Percentiles rank a stretch among this genome's conserved stretches.
phyloP scores from a whole-genome alignment of 2,113 vertebrate genomes.

The Columba janthina region DNA sequence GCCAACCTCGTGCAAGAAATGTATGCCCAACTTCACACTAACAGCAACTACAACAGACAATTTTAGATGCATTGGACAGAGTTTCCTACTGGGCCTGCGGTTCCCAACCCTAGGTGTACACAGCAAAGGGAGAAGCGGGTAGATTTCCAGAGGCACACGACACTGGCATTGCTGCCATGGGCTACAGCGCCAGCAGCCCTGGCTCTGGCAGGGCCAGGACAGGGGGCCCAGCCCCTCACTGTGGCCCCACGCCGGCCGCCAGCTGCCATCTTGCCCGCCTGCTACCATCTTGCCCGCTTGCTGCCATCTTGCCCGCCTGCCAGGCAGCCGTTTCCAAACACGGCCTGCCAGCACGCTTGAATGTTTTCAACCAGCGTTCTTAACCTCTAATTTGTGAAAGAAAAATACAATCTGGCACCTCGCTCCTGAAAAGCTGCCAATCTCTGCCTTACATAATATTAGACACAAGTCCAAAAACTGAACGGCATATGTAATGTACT shows the following conservation, averaged over 20 bases:
- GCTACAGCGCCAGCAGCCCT: accelerated
- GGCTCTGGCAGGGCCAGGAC: neutral
- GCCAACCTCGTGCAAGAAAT: neutral
- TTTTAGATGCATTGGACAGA: neutral
- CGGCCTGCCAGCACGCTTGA: neutral
- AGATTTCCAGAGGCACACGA: neutral
- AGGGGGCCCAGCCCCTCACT: neutral
- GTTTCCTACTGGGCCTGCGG: neutral
- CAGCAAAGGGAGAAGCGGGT: neutral
- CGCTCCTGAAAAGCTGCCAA: constrained; percentile 7
- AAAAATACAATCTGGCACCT: constrained; percentile 48
- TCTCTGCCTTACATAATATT: constrained; percentile 23
- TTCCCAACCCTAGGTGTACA: accelerated
- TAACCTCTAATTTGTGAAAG: constrained; percentile 45
- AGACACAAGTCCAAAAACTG: constrained; percentile 23
- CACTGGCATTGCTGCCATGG: accelerated
- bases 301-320: neutral
- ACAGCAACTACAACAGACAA: neutral
- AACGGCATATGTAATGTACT: neutral
- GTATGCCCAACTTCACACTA: neutral
- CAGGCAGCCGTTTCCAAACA: constrained; percentile 2
- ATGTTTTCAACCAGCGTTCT: neutral
- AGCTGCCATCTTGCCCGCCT: neutral
- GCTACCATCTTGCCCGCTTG: neutral
- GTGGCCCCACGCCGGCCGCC: accelerated